Evolutionary conservation across 2,888 invertebrate genomes (phyloP), one percentile per base, ranked within the genome.

Genomic region (Cantharis rustica): DNA sequence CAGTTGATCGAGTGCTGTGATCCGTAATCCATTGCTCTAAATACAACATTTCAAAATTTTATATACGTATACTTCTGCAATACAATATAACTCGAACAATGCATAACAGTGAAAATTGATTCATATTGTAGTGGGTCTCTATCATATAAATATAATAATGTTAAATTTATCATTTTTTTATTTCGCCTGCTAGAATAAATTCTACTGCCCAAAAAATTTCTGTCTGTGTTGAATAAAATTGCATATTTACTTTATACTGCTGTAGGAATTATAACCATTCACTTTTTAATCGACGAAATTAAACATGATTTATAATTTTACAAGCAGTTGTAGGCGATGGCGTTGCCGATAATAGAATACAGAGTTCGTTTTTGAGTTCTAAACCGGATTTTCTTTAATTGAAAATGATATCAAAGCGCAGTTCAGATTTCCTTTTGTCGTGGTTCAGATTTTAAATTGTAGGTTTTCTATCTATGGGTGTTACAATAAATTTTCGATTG

Each of bases 1-100:
- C 80, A 80, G 82, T 83, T 83, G 83, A 83, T 83, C 80, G 81
- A 79, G 79, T 78, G 78, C 77, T 72, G 68, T 69, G 61, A 75
- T 77, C 68, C 72, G 77, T 77, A 75, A 75, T 77, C 72, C 72
- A 16, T 66, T 72, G 69, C 70, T 69, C 70, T 72, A 75, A 77
- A 69, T 75, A 75, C 77, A 75, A 71, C 71, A 77, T 69, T 77
- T 77, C 74, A 27, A 64, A 63, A 69, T 63, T 77, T 74, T 47
- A 68, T 27, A 64, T n/a, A 64, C n/a, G 17, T n/a, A 31, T 31
- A 31, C 31, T 31, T 47, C 2, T 7, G n/a, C n/a, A 47, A 7
- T 47, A 47, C 47, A 47, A 47, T 47, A n/a, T 47, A n/a, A 47
- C 13, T 47, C 7, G 47, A 5, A 47, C 47, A 47, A 47, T 47